Evolutionary conservation across 2,888 invertebrate genomes (phyloP), one percentile per base, ranked within the genome.

Genomic region (Parapristionchus giblindavisi): DNA sequence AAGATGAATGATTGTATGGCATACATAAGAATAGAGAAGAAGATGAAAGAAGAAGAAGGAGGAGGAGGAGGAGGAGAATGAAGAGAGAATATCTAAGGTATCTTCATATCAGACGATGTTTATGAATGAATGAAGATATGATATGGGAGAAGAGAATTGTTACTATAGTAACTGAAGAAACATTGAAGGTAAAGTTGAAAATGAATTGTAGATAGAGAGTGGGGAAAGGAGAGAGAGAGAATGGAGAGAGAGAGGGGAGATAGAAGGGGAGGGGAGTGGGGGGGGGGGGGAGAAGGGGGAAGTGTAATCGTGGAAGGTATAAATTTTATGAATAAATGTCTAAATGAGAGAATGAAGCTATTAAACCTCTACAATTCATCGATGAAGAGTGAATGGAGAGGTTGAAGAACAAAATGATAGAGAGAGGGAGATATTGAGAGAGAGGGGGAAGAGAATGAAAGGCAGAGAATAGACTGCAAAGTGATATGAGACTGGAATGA

Each of bases 381-480:
- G n/a, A n/a, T 36, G 17, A 34, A 36, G 17, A 34, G 1, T 21
- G 4, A 27, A 56, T 56, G 27, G 56, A 17, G 56, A 2, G 56
- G 14, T 3, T n/a, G 56, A n/a, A 56, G 4, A n/a, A 24, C n/a
- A n/a, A n/a, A n/a, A n/a, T n/a, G n/a, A n/a, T n/a, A n/a, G n/a
- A n/a, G n/a, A n/a, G n/a, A n/a, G n/a, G n/a, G n/a, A n/a, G n/a
- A n/a, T n/a, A n/a, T n/a, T n/a, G n/a, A n/a, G n/a, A n/a, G n/a
- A n/a, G n/a, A n/a, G n/a, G n/a, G n/a, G n/a, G n/a, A n/a, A n/a
- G n/a, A 65, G 29, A 3, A 11, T 2, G 61, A 65, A 43, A 29
- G 63, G 63, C 43, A 43, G 63, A 65, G 48, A 65, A n/a, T n/a
- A n/a, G n/a, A n/a, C n/a, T 65, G 43, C 29, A 27, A 56, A 43